Evolutionary conservation across 2,888 invertebrate species (phyloP).

Genomic region (Dorcus hopei): DNA sequence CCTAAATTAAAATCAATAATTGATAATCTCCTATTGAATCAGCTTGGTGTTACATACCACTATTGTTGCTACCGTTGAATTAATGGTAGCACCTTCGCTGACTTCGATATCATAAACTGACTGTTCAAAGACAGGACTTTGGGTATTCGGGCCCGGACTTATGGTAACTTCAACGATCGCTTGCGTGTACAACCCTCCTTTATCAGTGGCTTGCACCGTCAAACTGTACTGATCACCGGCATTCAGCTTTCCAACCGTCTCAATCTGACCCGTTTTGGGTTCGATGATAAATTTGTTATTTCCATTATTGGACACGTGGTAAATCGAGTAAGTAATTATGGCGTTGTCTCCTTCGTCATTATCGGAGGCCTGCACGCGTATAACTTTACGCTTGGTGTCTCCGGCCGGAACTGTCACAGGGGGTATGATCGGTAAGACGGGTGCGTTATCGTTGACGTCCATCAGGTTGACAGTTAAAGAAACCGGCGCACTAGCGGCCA

Average conservation of each 20-base stretch:
- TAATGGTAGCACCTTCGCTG: constrained; percentile 85
- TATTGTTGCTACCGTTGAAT: constrained; percentile 78
- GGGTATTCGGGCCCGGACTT: constrained; percentile 77
- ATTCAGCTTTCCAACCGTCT: constrained; percentile 74
- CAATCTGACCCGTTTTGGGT: constrained; percentile 68
- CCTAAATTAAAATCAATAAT: constrained; percentile 51
- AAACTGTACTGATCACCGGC: constrained; percentile 88
- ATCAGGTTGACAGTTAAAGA: constrained; percentile 72
- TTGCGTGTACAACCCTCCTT: constrained; percentile 76
- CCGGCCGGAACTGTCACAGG: constrained; percentile 78
- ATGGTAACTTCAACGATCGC: constrained; percentile 83
- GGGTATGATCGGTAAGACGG: constrained; percentile 74
- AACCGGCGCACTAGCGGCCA: constrained; percentile 79
- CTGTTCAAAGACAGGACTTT: constrained; percentile 78
- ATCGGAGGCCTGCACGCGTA: constrained; percentile 68
- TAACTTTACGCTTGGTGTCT: constrained; percentile 40
- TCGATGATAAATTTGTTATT: constrained; percentile 82
- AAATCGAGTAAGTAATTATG: constrained; percentile 76
- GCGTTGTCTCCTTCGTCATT: constrained; percentile 86
- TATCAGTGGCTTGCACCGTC: constrained; percentile 79
- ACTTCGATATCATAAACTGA: constrained; percentile 83
- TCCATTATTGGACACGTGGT: constrained; percentile 89
- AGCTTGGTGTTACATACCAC: constrained; percentile 52
- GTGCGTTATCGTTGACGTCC: constrained; percentile 86
- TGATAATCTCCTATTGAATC: background rate